Percentiles rank a stretch among this genome's conserved stretches.
Evolutionary conservation across 2,888 invertebrate genomes (phyloP).

Genomic region (Pimpla rufipes): DNA sequence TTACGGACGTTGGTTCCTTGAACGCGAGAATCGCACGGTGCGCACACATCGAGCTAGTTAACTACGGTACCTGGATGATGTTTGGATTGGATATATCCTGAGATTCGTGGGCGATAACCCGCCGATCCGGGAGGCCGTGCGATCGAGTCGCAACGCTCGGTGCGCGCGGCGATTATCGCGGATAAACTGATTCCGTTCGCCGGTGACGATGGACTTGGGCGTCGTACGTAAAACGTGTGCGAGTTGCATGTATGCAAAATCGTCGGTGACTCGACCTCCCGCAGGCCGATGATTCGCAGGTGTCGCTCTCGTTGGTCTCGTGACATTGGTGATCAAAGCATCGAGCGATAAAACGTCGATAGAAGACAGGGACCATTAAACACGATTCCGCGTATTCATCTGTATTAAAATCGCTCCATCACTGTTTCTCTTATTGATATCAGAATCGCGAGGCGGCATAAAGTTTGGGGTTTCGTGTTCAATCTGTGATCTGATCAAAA

Average conservation of each 20-base stretch:
- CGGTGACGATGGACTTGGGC: constrained; percentile 40
- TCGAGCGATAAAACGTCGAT: constrained; percentile 41
- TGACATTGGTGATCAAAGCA: not conserved
- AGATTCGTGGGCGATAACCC: constrained; percentile 55
- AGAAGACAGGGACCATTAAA: constrained; percentile 32
- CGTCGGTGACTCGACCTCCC: constrained; percentile 36
- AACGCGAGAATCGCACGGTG: constrained; percentile 38
- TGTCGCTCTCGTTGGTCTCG: constrained; percentile 18
- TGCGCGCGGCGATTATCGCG: constrained; percentile 51
- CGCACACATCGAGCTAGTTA: not conserved
- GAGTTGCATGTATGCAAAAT: constrained; percentile 27
- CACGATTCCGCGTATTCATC: constrained; percentile 34
- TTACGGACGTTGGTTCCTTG: constrained; percentile 44
- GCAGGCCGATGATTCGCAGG: constrained; percentile 8
- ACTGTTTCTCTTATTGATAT: constrained; percentile 39
- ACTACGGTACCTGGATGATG: constrained; percentile 37
- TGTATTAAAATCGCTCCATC: constrained; percentile 18
- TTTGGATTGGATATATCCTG: constrained; percentile 52
- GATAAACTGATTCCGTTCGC: constrained; percentile 61
- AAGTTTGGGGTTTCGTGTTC: not conserved
- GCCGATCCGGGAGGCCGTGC: constrained; percentile 52
- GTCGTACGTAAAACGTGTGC: constrained; percentile 1
- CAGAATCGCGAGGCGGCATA: not conserved
- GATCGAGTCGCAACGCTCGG: constrained; percentile 37
- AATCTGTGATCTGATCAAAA: not conserved